Evolutionary conservation across 2,113 vertebrate genomes (phyloP).

Genomic region (Setophaga coronata): DNA sequence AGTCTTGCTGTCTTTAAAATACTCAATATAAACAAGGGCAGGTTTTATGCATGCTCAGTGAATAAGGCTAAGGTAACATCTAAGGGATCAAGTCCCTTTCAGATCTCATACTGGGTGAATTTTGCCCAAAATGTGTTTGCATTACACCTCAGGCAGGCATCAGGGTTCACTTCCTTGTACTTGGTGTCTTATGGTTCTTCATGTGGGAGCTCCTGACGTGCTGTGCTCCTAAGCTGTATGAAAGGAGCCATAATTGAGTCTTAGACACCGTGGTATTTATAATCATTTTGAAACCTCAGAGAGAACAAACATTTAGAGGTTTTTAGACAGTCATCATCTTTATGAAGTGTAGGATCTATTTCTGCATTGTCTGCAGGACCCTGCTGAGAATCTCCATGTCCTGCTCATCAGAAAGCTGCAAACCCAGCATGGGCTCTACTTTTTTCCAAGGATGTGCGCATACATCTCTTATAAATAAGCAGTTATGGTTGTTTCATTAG

Average conservation of each 20-base stretch:
- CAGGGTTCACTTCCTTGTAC: background rate
- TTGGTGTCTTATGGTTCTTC: background rate
- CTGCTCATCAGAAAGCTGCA: background rate
- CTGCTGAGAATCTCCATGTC: constrained; percentile 50
- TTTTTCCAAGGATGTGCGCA: background rate
- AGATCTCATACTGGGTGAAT: background rate
- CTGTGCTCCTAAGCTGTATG: background rate
- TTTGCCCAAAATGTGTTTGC: background rate
- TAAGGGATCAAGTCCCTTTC: background rate
- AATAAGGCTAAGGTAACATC: background rate
- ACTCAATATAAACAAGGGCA: background rate
- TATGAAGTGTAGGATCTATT: constrained; percentile 32
- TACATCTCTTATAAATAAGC: constrained; percentile 26
- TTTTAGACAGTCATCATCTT: constrained; percentile 35
- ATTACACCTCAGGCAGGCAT: background rate
- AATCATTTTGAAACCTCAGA: constrained; percentile 2
- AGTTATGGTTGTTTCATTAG: constrained; percentile 32
- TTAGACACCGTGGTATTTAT: background rate
- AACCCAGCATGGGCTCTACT: constrained; percentile 32
- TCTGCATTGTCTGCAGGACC: background rate
- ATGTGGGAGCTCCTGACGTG: background rate
- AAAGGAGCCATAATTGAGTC: background rate
- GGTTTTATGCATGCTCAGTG: background rate
- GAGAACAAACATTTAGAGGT: background rate
- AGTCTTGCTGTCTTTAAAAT: background rate